A percentile compares a stretch with the other conserved stretches of the same genome.
These are phyloP conservation scores for Sebastes umbrosus DNA, from an alignment of 2,797 vertebrate species.

Conservation along the genomic window DNA sequence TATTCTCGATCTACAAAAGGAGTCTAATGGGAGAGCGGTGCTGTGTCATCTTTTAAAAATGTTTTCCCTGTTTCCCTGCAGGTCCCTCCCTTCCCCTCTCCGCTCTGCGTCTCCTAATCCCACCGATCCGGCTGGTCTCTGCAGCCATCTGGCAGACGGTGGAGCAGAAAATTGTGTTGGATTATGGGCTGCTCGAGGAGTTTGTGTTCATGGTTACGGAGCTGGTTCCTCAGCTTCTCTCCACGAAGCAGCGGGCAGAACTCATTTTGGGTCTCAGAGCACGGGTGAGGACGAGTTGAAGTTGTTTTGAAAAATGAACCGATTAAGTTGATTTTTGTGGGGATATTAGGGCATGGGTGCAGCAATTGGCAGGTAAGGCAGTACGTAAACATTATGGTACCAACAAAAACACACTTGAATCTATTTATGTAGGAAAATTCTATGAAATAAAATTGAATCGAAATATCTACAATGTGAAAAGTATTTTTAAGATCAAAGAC, in stretches of 20 bases:
- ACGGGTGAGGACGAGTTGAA: slow-evolving; percentile 67
- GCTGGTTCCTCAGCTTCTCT: slow-evolving; percentile 81
- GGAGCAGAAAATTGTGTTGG: slow-evolving; percentile 70
- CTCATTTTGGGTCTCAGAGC: slow-evolving; percentile 85
- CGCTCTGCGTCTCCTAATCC: slow-evolving; percentile 68
- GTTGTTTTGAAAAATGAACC: background rate
- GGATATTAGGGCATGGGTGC: background rate
- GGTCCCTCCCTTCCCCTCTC: slow-evolving; percentile 63
- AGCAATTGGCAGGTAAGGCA: background rate
- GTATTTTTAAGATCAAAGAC: background rate
- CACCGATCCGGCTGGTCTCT: slow-evolving; percentile 76
- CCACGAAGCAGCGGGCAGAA: slow-evolving; percentile 81
- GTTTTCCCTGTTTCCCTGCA: slow-evolving; percentile 8
- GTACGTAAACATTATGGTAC: background rate
- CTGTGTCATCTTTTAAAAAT: background rate
- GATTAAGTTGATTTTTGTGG: background rate
- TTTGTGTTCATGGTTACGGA: slow-evolving; percentile 81
- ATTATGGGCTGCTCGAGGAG: slow-evolving; percentile 83
- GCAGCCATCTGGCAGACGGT: slow-evolving; percentile 84
- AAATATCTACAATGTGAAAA: background rate
- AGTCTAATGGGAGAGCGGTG: background rate
- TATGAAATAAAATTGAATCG: background rate
- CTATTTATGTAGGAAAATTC: no score
- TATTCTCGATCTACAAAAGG: background rate
- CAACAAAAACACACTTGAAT: background rate